phyloP scores from a whole-genome alignment of 2,797 vertebrate species.

The Macroramphosus scolopax region DNA sequence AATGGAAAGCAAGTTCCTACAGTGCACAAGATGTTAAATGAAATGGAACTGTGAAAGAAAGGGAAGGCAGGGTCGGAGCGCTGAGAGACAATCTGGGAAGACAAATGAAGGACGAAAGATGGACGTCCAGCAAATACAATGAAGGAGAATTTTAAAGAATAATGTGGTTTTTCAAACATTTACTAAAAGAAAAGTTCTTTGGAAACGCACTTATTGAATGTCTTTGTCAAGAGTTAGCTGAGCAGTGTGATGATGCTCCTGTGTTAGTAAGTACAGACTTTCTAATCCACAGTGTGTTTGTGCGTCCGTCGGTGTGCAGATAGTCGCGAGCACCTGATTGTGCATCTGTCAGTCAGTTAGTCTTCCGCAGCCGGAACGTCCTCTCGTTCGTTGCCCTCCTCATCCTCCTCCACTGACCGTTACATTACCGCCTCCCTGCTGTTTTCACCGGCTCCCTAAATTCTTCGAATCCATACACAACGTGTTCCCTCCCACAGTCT shows the following conservation, averaged over 20 bases:
- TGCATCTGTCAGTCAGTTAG: not conserved
- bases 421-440: slow-evolving; percentile 22
- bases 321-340: not conserved
- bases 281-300: too few relatives aligned
- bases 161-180: too few relatives aligned
- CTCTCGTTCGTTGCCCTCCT: slow-evolving; percentile 23
- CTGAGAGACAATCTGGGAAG: slow-evolving; percentile 25
- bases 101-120: slow-evolving; percentile 43
- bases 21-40: slow-evolving; percentile 52
- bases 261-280: too few relatives aligned
- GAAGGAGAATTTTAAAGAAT: too few relatives aligned
- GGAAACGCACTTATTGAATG: not conserved
- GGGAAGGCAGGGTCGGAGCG: slow-evolving; percentile 40
- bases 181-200: not conserved
- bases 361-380: slow-evolving; percentile 26
- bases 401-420: slow-evolving; percentile 17
- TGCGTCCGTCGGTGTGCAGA: too few relatives aligned
- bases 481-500: slow-evolving; percentile 19
- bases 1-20: slow-evolving; percentile 57
- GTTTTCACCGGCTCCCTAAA: slow-evolving; percentile 32
- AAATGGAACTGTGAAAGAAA: slow-evolving; percentile 57
- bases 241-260: too few relatives aligned
- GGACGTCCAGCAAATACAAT: slow-evolving; percentile 21
- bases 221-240: not conserved
- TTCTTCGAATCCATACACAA: slow-evolving; percentile 10